Conservation (phyloP, 1,140 invertebrate genomes). For the Bombus pyrosoma region DNA sequence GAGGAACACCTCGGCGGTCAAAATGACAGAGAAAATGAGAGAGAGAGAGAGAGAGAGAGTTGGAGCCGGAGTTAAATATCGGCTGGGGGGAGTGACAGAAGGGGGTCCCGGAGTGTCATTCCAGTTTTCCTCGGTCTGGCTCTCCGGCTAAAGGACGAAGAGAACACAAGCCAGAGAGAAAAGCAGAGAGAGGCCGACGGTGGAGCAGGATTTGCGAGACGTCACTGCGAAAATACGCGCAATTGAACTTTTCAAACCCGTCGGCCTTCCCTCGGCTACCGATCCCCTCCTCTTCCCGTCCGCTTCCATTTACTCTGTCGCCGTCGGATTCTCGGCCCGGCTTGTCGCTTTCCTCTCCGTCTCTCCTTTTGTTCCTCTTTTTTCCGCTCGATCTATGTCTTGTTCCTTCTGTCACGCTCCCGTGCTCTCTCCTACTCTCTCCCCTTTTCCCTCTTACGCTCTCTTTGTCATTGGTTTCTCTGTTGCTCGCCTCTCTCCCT, state of each 20-base stretch:
- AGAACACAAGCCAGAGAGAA: conserved; percentile 5
- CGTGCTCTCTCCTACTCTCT: conserved; percentile 48
- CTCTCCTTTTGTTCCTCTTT: conserved; percentile 45
- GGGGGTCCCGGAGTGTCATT: conserved; percentile 15
- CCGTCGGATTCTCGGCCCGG: conserved; percentile 64
- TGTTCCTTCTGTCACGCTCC: conserved; percentile 36
- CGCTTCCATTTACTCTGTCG: conserved; percentile 63
- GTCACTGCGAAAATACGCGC: conserved; percentile 81
- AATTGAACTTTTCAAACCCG: conserved; percentile 82
- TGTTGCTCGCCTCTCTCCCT: neutral
- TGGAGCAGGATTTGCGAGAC: conserved; percentile 78
- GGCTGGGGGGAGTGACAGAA: conserved; percentile 1
- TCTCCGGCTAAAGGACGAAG: neutral
- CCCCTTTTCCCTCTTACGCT: conserved; percentile 29
- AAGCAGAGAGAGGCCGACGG: neutral
- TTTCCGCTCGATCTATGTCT: conserved; percentile 54
- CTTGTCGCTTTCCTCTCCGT: conserved; percentile 48
- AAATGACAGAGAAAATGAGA: neutral
- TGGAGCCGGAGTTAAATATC: conserved; percentile 70
- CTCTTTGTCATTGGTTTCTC: conserved; percentile 44
- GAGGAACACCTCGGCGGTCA: too few species aligned
- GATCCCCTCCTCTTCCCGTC: conserved; percentile 41
- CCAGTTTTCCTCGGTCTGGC: conserved; percentile 24
- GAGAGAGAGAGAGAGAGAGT: neutral
- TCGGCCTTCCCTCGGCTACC: conserved; percentile 59